phyloP scores from a whole-genome alignment of 2,113 vertebrate species.

The Neomonachus schauinslandi region DNA sequence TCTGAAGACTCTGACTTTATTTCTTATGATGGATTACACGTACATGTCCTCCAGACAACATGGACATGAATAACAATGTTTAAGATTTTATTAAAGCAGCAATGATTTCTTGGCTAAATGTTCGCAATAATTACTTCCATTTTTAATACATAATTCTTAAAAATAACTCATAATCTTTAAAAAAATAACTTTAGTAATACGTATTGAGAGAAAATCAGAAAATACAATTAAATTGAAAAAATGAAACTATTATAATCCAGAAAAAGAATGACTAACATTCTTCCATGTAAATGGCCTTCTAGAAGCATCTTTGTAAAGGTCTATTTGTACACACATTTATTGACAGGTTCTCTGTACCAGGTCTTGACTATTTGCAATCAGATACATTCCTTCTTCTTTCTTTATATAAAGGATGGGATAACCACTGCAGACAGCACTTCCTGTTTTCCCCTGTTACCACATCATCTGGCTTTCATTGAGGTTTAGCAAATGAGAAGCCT shows the following conservation, averaged over 20 bases:
- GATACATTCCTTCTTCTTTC: background rate
- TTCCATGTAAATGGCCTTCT: background rate
- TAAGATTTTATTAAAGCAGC: background rate
- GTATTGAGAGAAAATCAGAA: background rate
- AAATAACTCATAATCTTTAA: background rate
- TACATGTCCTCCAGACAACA: background rate
- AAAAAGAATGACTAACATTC: background rate
- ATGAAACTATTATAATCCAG: background rate
- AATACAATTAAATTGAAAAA: background rate
- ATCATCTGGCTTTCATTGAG: background rate
- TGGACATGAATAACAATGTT: background rate
- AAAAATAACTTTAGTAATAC: background rate
- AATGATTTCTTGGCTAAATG: background rate
- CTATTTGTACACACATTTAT: background rate
- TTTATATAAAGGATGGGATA: background rate
- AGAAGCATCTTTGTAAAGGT: background rate
- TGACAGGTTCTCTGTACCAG: background rate
- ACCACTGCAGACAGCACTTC: background rate
- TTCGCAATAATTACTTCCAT: background rate
- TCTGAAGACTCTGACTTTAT: background rate
- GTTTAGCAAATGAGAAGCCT: background rate
- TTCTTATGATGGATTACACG: background rate
- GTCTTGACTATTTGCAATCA: background rate
- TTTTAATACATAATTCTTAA: background rate
- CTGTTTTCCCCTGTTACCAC: background rate